Percentiles rank a stretch among this genome's conserved stretches.
Conservation (phyloP, 2,113 vertebrate genomes). For the Cyanistes caeruleus region DNA sequence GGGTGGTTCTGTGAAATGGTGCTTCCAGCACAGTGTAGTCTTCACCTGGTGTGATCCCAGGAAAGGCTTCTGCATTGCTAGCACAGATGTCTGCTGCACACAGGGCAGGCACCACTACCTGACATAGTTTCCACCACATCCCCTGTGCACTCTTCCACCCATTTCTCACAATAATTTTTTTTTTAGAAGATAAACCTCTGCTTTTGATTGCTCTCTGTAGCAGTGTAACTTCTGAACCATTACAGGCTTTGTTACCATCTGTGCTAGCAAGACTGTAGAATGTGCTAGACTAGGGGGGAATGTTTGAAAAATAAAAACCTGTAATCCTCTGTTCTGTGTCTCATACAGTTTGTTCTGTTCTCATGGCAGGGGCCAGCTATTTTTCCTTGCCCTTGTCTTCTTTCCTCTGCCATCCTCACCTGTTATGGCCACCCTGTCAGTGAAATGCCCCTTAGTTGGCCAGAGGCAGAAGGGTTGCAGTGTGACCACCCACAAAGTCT, state of each 20-base stretch:
- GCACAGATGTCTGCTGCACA: background rate
- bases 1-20: background rate
- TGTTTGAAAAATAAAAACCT: constrained; percentile 73
- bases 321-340: constrained; percentile 61
- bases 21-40: background rate
- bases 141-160: background rate
- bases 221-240: constrained; percentile 41
- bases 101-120: background rate
- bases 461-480: background rate
- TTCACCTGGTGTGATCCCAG: background rate
- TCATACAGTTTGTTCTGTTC: constrained; percentile 14
- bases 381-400: background rate
- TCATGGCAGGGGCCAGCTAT: background rate
- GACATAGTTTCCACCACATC: background rate
- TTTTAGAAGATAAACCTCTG: constrained; percentile 19
- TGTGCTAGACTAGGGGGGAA: constrained; percentile 66
- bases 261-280: constrained; percentile 65
- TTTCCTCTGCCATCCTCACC: background rate
- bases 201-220: constrained; percentile 60
- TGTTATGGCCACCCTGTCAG: background rate
- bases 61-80: background rate
- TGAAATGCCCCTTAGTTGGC: background rate
- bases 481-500: background rate
- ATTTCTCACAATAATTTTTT: constrained; percentile 2
- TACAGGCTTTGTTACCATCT: constrained; percentile 59